Percentiles rank a stretch among this genome's conserved stretches.
These are phyloP conservation scores for Macroglossus sobrinus DNA, from an alignment of 2,113 vertebrate genomes.

Conservation along the genomic window DNA sequence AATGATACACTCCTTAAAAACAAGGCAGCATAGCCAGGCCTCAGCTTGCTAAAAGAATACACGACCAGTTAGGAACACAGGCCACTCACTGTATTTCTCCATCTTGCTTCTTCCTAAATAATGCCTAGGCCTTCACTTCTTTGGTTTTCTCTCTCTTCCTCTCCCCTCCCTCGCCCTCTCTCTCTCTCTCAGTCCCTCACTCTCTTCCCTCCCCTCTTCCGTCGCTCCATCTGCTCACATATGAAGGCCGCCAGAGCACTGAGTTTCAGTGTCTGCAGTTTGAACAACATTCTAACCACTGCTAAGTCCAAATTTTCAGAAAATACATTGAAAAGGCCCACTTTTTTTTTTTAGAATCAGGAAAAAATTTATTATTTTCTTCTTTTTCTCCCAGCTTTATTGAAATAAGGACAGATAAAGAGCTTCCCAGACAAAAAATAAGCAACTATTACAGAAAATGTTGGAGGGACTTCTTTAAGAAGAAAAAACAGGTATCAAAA, in stretches of 20 bases:
- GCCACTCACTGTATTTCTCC: accelerated
- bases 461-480: too few relatives aligned
- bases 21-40: not conserved
- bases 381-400: too few relatives aligned
- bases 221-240: not conserved
- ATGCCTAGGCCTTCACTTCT: not conserved
- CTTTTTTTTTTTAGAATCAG: not conserved
- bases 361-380: too few relatives aligned
- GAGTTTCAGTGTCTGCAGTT: not conserved
- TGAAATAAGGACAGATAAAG: too few relatives aligned
- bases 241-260: not conserved
- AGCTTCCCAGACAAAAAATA: too few relatives aligned
- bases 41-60: not conserved
- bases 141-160: too few relatives aligned
- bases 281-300: not conserved
- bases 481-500: too few relatives aligned
- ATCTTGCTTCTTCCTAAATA: not conserved
- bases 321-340: not conserved
- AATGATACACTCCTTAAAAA: not conserved
- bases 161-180: not conserved
- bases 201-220: not conserved
- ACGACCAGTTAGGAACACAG: not conserved
- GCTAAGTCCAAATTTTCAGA: not conserved
- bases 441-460: too few relatives aligned
- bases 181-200: not conserved